Percentiles rank a stretch among this genome's conserved stretches.
Evolutionary conservation across 1,140 invertebrate genomes (phyloP).

Genomic region (Neelides sp.): DNA sequence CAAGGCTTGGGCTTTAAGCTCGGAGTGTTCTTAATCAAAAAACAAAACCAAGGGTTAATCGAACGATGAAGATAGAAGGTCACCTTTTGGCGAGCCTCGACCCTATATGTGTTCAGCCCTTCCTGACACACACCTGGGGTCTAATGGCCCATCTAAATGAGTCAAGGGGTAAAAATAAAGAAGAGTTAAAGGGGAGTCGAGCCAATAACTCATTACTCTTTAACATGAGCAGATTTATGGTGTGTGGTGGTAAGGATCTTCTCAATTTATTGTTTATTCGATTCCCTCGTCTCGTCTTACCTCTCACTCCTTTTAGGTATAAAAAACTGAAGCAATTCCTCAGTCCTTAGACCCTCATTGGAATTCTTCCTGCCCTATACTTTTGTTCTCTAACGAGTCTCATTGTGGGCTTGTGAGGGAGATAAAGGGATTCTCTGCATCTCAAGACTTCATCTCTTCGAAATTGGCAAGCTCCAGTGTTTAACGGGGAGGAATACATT

Average conservation of each 20-base stretch:
- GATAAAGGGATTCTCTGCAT: neutral
- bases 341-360: too few species aligned
- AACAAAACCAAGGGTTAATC: too few species aligned
- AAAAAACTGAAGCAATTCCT: constrained; percentile 4
- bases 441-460: too few species aligned
- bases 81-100: neutral
- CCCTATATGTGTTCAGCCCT: neutral
- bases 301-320: neutral
- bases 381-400: neutral
- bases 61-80: too few species aligned
- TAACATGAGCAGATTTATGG: too few species aligned
- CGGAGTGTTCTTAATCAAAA: too few species aligned
- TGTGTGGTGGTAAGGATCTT: too few species aligned
- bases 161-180: neutral
- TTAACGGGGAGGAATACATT: too few species aligned
- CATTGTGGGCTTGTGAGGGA: neutral
- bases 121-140: neutral
- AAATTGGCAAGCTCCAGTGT: too few species aligned
- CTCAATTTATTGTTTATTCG: constrained; percentile 4
- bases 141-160: neutral
- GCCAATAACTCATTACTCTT: too few species aligned
- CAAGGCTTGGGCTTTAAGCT: too few species aligned
- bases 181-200: neutral
- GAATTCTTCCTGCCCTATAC: too few species aligned
- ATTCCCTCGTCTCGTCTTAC: neutral